Evolutionary conservation across 2,797 vertebrate species (phyloP).

Genomic region (Chanos chanos): DNA sequence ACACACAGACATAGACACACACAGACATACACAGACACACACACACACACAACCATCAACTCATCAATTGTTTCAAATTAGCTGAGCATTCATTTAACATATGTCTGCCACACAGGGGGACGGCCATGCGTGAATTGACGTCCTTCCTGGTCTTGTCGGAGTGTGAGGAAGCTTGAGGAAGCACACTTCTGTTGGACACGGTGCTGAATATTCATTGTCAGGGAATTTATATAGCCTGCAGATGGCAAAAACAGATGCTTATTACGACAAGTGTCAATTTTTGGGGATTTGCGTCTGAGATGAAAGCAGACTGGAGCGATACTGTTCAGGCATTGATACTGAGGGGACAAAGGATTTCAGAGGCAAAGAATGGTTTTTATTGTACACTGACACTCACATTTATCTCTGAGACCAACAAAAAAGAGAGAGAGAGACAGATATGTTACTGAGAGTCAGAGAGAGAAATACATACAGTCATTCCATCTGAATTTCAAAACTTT

Average conservation of each 20-base stretch:
- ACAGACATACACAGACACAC: background rate
- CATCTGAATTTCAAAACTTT: too few relatives aligned
- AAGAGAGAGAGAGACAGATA: background rate
- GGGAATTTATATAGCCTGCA: slow-evolving; percentile 68
- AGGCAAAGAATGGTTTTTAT: too few relatives aligned
- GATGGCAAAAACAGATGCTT: slow-evolving; percentile 73
- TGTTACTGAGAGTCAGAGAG: background rate
- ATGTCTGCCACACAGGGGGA: slow-evolving; percentile 45
- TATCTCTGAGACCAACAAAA: too few relatives aligned
- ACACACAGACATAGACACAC: too few relatives aligned
- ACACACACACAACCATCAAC: slow-evolving; percentile 39
- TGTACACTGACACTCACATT: too few relatives aligned
- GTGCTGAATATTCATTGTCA: slow-evolving; percentile 74
- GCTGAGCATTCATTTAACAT: slow-evolving; percentile 65
- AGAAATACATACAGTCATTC: background rate
- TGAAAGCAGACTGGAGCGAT: too few relatives aligned
- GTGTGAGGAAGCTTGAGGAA: slow-evolving; percentile 53
- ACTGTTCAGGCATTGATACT: too few relatives aligned
- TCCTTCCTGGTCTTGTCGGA: slow-evolving; percentile 1
- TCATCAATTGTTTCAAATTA: slow-evolving; percentile 67
- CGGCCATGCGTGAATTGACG: slow-evolving; percentile 59
- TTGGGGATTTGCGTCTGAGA: slow-evolving; percentile 68
- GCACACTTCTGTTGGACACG: slow-evolving; percentile 58
- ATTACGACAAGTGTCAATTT: slow-evolving; percentile 67
- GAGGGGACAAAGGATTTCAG: too few relatives aligned